Evolutionary conservation across 2,797 vertebrate genomes (phyloP).

Genomic region (Pseudocheirus occidentalis): DNA sequence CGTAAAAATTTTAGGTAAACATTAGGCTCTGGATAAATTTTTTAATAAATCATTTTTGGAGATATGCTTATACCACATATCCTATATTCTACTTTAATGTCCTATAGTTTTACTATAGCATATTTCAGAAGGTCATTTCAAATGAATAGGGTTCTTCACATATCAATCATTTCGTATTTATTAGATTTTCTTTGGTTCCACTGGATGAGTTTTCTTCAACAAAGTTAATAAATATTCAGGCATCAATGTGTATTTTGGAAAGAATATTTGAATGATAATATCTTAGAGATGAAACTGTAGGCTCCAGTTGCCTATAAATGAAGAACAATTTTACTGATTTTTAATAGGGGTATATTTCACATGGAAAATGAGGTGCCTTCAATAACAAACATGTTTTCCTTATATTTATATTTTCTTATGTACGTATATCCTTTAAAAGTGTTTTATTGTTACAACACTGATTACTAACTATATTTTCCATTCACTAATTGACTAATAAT

Average conservation of each 20-base stretch:
- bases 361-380: slow-evolving; percentile 47
- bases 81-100: slow-evolving; percentile 21
- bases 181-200: slow-evolving; percentile 60
- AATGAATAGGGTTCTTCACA: slow-evolving; percentile 57
- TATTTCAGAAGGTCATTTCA: slow-evolving; percentile 65
- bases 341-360: slow-evolving; percentile 27
- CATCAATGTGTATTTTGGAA: slow-evolving; percentile 64
- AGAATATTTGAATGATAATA: slow-evolving; percentile 65
- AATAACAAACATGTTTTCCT: slow-evolving; percentile 39
- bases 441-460: slow-evolving; percentile 53
- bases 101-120: slow-evolving; percentile 16
- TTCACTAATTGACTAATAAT: slow-evolving; percentile 58
- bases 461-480: slow-evolving; percentile 5
- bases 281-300: slow-evolving; percentile 70
- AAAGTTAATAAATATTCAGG: slow-evolving; percentile 67
- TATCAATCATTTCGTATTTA: slow-evolving; percentile 41
- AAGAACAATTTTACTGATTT: slow-evolving; percentile 51
- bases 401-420: slow-evolving; percentile 18
- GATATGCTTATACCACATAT: slow-evolving; percentile 38
- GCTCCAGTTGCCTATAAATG: slow-evolving; percentile 58
- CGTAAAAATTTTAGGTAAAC: slow-evolving; percentile 19
- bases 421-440: slow-evolving; percentile 24
- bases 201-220: slow-evolving; percentile 61
- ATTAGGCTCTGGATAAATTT: background rate
- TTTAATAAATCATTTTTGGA: slow-evolving; percentile 8